Evolutionary conservation across 2,888 invertebrate species (phyloP).

Genomic region (Platerodrilus igneus): DNA sequence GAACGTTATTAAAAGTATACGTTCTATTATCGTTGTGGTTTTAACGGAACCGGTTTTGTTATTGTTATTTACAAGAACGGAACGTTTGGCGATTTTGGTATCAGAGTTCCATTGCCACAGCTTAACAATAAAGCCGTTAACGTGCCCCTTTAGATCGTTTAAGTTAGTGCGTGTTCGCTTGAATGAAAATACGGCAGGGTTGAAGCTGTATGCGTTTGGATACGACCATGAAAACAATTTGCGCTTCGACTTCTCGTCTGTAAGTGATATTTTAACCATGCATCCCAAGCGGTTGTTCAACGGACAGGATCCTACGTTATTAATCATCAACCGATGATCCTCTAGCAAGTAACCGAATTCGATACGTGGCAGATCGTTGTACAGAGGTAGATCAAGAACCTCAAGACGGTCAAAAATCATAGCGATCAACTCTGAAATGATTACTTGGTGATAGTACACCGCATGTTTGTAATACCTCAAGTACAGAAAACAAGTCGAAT

Average conservation of each 20-base stretch:
- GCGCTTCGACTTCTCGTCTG: conserved; percentile 52
- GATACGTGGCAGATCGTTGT: conserved; percentile 44
- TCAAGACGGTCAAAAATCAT: conserved; percentile 23
- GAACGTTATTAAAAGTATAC: conserved; percentile 73
- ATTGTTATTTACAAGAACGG: conserved; percentile 14
- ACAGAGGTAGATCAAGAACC: conserved; percentile 27
- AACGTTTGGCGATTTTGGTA: conserved; percentile 12
- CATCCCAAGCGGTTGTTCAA: too few relatives aligned
- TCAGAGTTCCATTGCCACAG: conserved; percentile 71
- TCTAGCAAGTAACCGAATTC: conserved; percentile 57
- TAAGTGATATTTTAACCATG: conserved; percentile 57
- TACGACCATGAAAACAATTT: conserved; percentile 53
- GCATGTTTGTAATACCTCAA: conserved; percentile 56
- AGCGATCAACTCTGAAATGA: conserved; percentile 24
- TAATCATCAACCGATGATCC: conserved; percentile 61
- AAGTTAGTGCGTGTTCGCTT: conserved; percentile 45
- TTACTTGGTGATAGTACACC: conserved; percentile 19
- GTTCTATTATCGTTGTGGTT: conserved; percentile 48
- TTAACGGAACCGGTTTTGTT: conserved; percentile 14
- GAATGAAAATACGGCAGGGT: conserved; percentile 64
- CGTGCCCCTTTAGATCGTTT: conserved; percentile 48
- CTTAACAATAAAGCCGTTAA: conserved; percentile 74
- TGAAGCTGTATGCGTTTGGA: conserved; percentile 66
- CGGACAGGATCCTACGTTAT: conserved; percentile 69
- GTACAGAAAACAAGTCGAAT: conserved; percentile 44